A percentile compares a stretch with the other conserved stretches of the same genome.
Conservation (phyloP, 2,888 invertebrate genomes). For the Alentia gelatinosa region DNA sequence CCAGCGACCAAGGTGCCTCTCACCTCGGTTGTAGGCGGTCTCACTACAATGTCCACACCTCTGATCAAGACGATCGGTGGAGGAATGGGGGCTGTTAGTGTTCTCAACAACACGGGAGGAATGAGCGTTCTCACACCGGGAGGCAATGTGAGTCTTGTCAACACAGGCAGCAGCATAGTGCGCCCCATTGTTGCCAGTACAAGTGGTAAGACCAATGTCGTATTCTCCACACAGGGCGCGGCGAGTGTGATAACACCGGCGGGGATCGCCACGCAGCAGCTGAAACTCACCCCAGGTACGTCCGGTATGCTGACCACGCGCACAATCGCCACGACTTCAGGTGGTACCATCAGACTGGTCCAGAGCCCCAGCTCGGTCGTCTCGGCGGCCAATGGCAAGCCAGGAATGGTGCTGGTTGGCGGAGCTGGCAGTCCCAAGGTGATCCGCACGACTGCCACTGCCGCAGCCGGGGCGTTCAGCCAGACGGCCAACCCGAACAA, state of each 20-base stretch:
- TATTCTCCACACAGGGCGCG: neutral
- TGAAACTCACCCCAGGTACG: neutral
- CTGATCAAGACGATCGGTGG: neutral
- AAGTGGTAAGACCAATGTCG: neutral
- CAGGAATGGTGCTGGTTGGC: neutral
- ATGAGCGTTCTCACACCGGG: neutral
- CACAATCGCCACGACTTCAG: neutral
- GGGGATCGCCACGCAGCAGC: neutral
- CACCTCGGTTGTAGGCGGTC: neutral
- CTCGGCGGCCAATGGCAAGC: neutral
- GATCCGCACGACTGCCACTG: neutral
- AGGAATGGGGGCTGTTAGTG: neutral
- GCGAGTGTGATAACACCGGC: neutral
- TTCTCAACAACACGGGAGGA: neutral
- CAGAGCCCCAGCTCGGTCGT: neutral
- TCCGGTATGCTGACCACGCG: neutral
- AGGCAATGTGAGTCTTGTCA: neutral
- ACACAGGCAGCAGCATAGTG: neutral
- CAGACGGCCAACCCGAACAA: conserved; percentile 52
- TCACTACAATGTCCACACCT: neutral
- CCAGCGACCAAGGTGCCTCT: neutral
- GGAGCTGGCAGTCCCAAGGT: neutral
- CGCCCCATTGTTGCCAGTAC: neutral
- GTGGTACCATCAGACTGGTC: conserved; percentile 34
- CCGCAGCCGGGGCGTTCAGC: neutral